Evolutionary conservation across 1,140 invertebrate species (phyloP).

Genomic region (Drosophila punjabiensis): DNA sequence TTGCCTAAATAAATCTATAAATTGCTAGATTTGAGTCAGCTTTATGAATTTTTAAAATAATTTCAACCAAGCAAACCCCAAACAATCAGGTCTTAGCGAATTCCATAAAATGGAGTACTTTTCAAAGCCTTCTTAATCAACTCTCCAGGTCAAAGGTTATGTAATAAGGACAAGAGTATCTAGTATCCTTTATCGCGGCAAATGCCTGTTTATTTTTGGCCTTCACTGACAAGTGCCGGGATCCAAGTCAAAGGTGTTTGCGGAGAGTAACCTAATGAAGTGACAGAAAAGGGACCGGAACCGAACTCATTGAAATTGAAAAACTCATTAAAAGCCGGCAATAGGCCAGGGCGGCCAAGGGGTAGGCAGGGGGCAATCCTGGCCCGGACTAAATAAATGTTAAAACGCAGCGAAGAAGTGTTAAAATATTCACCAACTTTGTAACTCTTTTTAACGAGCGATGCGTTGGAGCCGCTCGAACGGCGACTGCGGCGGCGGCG

Average conservation of each 20-base stretch:
- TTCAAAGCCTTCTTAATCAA: background rate
- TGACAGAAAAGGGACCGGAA: constrained; percentile 43
- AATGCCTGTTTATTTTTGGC: constrained; percentile 23
- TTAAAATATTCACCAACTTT: constrained; percentile 84
- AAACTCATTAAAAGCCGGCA: constrained; percentile 51
- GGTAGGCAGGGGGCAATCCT: constrained; percentile 25
- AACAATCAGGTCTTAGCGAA: background rate
- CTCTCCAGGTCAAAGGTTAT: background rate
- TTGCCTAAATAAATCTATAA: background rate
- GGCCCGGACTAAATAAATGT: constrained; percentile 75
- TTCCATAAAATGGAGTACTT: background rate
- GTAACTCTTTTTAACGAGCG: constrained; percentile 82
- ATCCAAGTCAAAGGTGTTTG: constrained; percentile 36
- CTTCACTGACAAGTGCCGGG: constrained; percentile 16
- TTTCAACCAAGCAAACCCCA: background rate
- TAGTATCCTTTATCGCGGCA: constrained; percentile 13
- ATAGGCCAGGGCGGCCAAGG: background rate
- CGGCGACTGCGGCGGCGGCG: background rate
- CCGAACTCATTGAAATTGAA: constrained; percentile 53
- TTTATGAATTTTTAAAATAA: background rate
- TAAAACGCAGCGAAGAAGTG: constrained; percentile 80
- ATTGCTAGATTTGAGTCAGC: background rate
- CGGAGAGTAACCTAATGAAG: constrained; percentile 43
- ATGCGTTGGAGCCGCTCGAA: constrained; percentile 23
- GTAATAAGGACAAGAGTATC: background rate